Percentiles rank a stretch among this genome's conserved stretches.
Conservation (phyloP, 2,797 vertebrate genomes). For the Periophthalmus magnuspinnatus region DNA sequence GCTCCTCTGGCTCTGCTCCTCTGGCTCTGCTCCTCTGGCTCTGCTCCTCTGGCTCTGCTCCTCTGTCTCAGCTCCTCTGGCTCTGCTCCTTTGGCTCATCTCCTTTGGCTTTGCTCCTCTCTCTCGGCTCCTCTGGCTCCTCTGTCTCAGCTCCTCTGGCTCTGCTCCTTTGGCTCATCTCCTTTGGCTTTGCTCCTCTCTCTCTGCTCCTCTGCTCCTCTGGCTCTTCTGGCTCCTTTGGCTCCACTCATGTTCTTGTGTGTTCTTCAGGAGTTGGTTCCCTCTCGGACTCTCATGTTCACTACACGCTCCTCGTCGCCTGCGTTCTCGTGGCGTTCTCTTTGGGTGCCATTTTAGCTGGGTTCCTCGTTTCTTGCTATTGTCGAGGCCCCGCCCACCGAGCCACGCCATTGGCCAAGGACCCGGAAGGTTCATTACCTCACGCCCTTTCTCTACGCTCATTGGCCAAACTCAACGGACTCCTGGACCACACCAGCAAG, state of each 20-base stretch:
- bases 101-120: no score
- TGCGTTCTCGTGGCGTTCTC: conserved; percentile 84
- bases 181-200: no score
- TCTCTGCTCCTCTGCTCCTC: no score
- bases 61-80: no score
- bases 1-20: no score
- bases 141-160: no score
- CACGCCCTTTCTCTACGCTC: conserved; percentile 81
- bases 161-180: no score
- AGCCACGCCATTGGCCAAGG: conserved; percentile 61
- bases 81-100: no score
- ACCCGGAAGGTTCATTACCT: conserved; percentile 75
- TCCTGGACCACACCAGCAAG: conserved; percentile 62
- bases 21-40: no score
- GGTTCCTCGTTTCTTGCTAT: conserved; percentile 83
- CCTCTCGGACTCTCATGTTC: conserved; percentile 68
- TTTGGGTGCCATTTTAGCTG: conserved; percentile 82
- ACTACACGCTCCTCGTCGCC: conserved; percentile 84
- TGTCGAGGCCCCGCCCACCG: conserved; percentile 68
- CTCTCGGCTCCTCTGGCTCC: no score
- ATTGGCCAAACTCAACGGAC: conserved; percentile 81
- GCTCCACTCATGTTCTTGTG: not conserved
- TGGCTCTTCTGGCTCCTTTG: no score
- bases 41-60: no score
- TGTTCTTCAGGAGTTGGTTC: conserved; percentile 62